These are phyloP conservation scores for Falco naumanni DNA, from an alignment of 2,797 vertebrate genomes.

Conservation along the genomic window DNA sequence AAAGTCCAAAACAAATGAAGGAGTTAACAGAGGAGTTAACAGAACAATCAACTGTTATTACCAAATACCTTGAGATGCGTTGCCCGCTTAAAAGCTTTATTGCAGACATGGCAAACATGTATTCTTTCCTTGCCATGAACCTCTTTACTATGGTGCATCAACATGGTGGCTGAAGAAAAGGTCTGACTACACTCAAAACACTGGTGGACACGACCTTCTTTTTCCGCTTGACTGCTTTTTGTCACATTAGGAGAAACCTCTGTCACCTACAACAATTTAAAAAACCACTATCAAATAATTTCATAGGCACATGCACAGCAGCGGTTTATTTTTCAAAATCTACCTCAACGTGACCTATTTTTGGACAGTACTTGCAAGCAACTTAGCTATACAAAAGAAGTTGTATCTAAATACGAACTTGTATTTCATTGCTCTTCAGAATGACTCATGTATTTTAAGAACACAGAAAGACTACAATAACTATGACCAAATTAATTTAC, in stretches of 20 bases:
- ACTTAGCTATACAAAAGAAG: background rate
- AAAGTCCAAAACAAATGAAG: background rate
- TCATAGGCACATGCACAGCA: background rate
- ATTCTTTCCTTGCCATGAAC: constrained; percentile 93
- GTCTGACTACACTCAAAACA: constrained; percentile 90
- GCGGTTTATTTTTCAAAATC: background rate
- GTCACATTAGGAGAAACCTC: constrained; percentile 76
- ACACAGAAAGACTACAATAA: background rate
- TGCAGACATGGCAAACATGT: constrained; percentile 90
- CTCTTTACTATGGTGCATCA: constrained; percentile 90
- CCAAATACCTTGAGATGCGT: constrained; percentile 93
- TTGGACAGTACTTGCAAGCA: background rate
- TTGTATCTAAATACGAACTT: background rate
- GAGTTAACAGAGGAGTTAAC: background rate
- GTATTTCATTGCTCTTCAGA: background rate
- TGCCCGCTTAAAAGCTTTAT: constrained; percentile 95
- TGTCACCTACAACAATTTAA: constrained; percentile 76
- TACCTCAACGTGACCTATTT: background rate
- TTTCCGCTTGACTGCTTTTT: constrained; percentile 78
- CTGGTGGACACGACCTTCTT: constrained; percentile 81
- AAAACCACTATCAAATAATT: background rate
- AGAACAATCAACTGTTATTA: background rate
- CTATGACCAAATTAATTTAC: background rate
- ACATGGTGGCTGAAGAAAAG: constrained; percentile 84
- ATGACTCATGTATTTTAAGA: background rate